Evolutionary conservation across 2,113 vertebrate genomes (phyloP).

Genomic region (zebrafish (Danio rerio)): DNA sequence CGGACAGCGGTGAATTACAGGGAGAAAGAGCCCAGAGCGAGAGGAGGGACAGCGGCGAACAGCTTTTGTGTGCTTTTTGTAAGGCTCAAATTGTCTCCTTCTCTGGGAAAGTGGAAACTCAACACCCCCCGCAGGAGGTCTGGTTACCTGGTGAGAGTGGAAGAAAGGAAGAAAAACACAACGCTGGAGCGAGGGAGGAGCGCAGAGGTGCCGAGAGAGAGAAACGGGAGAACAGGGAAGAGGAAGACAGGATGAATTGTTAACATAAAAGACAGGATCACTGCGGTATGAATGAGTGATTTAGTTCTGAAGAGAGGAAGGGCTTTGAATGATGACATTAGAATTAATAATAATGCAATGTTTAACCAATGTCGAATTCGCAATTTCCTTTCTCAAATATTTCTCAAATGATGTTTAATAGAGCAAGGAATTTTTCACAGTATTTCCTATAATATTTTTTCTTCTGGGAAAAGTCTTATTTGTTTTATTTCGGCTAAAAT

Average conservation of each 20-base stretch:
- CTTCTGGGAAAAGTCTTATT: too few relatives aligned
- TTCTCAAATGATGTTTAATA: too few relatives aligned
- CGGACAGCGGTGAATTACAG: background rate
- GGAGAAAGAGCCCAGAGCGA: background rate
- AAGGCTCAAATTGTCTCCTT: constrained; percentile 77
- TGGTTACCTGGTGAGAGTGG: constrained; percentile 80
- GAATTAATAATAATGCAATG: too few relatives aligned
- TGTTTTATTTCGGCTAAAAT: too few relatives aligned
- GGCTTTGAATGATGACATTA: background rate
- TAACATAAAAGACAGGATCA: constrained; percentile 48
- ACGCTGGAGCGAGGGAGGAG: constrained; percentile 43
- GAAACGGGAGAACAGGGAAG: constrained; percentile 56
- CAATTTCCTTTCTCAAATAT: too few relatives aligned
- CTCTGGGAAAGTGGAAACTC: constrained; percentile 82
- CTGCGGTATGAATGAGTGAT: constrained; percentile 40
- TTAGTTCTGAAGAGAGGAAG: background rate
- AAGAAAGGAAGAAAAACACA: constrained; percentile 69
- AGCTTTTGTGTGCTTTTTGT: constrained; percentile 60
- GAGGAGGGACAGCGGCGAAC: constrained; percentile 40
- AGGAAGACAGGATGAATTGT: constrained; percentile 52
- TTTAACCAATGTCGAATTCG: too few relatives aligned
- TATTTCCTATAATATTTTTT: too few relatives aligned
- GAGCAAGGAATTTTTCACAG: too few relatives aligned
- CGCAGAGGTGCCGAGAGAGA: constrained; percentile 68
- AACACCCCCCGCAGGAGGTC: constrained; percentile 78